phyloP scores from a whole-genome alignment of 2,797 vertebrate genomes.

The Amphiprion clarkii region DNA sequence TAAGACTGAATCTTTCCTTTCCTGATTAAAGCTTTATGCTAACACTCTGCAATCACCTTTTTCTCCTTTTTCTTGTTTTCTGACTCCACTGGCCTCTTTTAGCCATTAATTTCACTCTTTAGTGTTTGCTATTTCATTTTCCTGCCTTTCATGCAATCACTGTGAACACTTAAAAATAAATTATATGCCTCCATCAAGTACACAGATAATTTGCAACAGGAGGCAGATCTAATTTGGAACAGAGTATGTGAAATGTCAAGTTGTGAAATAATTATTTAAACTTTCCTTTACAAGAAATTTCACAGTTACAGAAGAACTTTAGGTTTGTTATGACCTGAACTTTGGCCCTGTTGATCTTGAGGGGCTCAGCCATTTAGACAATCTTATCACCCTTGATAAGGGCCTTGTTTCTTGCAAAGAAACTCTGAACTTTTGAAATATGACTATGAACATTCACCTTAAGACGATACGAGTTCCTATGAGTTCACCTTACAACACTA shows the following conservation, averaged over 20 bases:
- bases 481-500: constrained; percentile 13
- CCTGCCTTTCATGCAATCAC: constrained; percentile 35
- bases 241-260: constrained; percentile 50
- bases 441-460: constrained; percentile 15
- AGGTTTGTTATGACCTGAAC: constrained; percentile 45
- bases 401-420: constrained; percentile 41
- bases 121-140: constrained; percentile 38
- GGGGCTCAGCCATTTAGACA: constrained; percentile 47
- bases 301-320: constrained; percentile 34
- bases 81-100: constrained; percentile 46
- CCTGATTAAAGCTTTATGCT: constrained; percentile 79
- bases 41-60: constrained; percentile 63
- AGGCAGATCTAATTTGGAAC: constrained; percentile 32
- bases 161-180: constrained; percentile 27
- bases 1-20: constrained; percentile 53
- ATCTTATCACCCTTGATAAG: constrained; percentile 47
- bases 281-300: constrained; percentile 24
- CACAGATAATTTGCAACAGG: constrained; percentile 32
- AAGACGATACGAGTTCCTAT: constrained; percentile 7
- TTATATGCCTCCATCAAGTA: background rate
- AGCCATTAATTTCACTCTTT: constrained; percentile 22
- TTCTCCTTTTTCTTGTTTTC: constrained; percentile 69
- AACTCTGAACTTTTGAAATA: constrained; percentile 30
- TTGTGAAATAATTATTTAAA: constrained; percentile 24
- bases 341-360: constrained; percentile 32